Evolutionary conservation across 2,888 invertebrate species (phyloP).

Genomic region (Polietes domitor): DNA sequence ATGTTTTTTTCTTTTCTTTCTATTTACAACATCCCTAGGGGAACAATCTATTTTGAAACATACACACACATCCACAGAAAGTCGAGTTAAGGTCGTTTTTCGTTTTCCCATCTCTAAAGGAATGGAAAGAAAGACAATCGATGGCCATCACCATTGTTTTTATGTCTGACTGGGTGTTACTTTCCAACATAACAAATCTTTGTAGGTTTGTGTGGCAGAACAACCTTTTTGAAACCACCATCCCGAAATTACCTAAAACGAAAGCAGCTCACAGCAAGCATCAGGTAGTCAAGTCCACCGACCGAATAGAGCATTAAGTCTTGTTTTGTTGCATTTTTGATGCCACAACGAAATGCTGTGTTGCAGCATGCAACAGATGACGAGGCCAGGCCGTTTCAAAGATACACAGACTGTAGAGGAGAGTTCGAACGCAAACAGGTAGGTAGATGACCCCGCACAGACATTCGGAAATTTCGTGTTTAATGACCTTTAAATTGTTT

Average conservation of each 20-base stretch:
- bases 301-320: not conserved
- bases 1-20: not conserved
- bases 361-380: not conserved
- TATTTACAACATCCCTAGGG: too few species aligned
- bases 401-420: too few species aligned
- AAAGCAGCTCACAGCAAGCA: not conserved
- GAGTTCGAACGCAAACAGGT: not conserved
- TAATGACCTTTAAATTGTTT: slow-evolving; percentile 6
- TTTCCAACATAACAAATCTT: not conserved
- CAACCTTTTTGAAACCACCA: not conserved
- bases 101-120: not conserved
- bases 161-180: not conserved
- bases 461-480: not conserved
- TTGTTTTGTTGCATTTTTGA: not conserved
- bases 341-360: not conserved
- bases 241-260: not conserved
- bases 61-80: not conserved
- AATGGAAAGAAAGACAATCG: not conserved
- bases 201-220: not conserved
- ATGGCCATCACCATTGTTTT: too few species aligned
- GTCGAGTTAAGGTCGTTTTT: not conserved
- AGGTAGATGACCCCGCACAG: slow-evolving; percentile 21
- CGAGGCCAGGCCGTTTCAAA: too few species aligned
- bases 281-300: not conserved
- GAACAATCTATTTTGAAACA: not conserved